Percentiles rank a stretch among this genome's conserved stretches.
Conservation (phyloP, 2,797 vertebrate genomes). For the Diglossa cyanea region DNA sequence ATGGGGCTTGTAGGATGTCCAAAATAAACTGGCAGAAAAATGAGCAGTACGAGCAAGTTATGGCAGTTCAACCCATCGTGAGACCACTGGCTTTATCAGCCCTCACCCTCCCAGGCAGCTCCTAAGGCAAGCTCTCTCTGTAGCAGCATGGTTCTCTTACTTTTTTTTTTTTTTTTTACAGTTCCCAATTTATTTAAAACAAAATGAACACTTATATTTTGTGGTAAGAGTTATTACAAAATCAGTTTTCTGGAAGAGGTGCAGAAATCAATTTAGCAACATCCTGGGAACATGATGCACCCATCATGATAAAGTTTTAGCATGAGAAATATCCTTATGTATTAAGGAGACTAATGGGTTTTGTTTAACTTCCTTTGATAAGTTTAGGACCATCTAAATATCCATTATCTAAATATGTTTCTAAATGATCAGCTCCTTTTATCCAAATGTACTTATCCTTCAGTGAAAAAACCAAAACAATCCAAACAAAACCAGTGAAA, state of each 20-base stretch:
- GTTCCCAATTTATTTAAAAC: not conserved
- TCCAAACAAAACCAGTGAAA: not conserved
- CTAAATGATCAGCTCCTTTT: not conserved
- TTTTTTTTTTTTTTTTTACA: not conserved
- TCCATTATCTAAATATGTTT: not conserved
- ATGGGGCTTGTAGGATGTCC: not conserved
- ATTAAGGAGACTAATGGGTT: not conserved
- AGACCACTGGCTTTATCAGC: not conserved
- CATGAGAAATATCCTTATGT: not conserved
- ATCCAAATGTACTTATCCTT: not conserved
- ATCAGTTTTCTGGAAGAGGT: not conserved
- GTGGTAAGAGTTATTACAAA: not conserved
- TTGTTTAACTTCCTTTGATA: not conserved
- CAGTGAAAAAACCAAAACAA: not conserved
- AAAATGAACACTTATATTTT: not conserved
- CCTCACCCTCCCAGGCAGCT: not conserved
- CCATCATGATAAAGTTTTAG: not conserved
- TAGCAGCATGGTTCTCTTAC: not conserved
- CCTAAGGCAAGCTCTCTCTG: not conserved
- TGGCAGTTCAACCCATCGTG: not conserved
- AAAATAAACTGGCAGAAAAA: not conserved
- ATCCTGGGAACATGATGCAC: not conserved
- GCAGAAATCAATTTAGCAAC: not conserved
- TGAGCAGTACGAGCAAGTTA: not conserved
- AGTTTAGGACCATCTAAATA: not conserved